Evolutionary conservation across 64 coral and sea anemone genomes (phyloP).

Genomic region (Acropora yongei): DNA sequence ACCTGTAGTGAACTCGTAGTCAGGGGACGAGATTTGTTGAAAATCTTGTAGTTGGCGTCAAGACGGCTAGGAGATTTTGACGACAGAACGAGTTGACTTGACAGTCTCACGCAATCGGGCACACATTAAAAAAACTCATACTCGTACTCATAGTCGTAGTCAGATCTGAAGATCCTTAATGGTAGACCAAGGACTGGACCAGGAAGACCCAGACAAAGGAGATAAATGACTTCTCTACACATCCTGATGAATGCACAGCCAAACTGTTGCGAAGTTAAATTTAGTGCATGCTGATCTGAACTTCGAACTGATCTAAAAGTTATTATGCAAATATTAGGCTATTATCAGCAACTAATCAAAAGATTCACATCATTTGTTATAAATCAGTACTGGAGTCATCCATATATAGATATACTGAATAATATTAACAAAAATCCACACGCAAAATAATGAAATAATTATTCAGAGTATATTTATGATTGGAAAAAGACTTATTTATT

Average conservation of each 20-base stretch:
- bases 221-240: background rate
- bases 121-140: background rate
- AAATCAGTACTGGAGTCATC: background rate
- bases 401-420: background rate
- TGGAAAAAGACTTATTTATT: background rate
- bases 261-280: background rate
- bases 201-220: no score
- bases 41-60: no score
- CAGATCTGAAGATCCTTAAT: no score
- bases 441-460: no score
- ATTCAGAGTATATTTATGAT: background rate
- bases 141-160: background rate
- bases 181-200: no score
- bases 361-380: background rate
- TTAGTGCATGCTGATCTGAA: background rate
- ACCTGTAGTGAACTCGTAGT: no score
- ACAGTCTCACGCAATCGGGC: no score
- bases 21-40: no score
- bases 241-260: background rate
- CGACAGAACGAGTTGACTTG: no score
- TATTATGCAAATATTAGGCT: background rate
- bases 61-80: no score
- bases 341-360: background rate
- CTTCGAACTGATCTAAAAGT: background rate
- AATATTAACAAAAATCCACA: background rate